Percentiles rank a stretch among this genome's conserved stretches.
phyloP scores from a whole-genome alignment of 1,140 invertebrate species.

The Hesperophylax magnus region DNA sequence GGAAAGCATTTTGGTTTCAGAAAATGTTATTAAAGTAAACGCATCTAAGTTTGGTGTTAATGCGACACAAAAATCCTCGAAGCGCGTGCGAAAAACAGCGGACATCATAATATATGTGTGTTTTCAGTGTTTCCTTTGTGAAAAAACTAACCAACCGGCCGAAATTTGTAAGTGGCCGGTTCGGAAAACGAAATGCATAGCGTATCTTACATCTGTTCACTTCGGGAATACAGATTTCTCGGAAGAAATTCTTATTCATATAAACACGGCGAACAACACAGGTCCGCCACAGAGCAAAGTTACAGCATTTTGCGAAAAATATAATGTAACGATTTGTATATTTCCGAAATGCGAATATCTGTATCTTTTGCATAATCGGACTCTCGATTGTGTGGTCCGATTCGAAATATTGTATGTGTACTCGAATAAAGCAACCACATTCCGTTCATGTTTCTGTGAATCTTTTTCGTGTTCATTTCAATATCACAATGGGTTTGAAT shows the following conservation, averaged over 20 bases:
- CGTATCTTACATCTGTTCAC: constrained; percentile 37
- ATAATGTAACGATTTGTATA: constrained; percentile 19
- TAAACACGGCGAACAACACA: constrained; percentile 25
- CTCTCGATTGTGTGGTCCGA: constrained; percentile 31
- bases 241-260: constrained; percentile 43
- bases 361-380: constrained; percentile 18
- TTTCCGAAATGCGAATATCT: constrained; percentile 9
- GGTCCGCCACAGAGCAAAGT: constrained; percentile 8
- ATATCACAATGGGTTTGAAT: no score
- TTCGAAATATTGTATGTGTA: not conserved
- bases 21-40: no score
- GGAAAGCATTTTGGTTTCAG: no score
- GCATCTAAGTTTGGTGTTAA: no score
- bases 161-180: constrained; percentile 27
- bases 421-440: no score
- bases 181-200: constrained; percentile 31
- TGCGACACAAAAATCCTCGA: not conserved
- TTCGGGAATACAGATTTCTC: constrained; percentile 37
- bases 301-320: constrained; percentile 2
- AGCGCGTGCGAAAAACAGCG: not conserved
- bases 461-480: no score
- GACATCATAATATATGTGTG: not conserved
- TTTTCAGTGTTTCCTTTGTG: constrained; percentile 26
- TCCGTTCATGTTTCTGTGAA: no score
- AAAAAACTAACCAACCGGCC: constrained; percentile 25